These are phyloP conservation scores for Charina bottae DNA, from an alignment of 2,113 vertebrate genomes.

Conservation along the genomic window DNA sequence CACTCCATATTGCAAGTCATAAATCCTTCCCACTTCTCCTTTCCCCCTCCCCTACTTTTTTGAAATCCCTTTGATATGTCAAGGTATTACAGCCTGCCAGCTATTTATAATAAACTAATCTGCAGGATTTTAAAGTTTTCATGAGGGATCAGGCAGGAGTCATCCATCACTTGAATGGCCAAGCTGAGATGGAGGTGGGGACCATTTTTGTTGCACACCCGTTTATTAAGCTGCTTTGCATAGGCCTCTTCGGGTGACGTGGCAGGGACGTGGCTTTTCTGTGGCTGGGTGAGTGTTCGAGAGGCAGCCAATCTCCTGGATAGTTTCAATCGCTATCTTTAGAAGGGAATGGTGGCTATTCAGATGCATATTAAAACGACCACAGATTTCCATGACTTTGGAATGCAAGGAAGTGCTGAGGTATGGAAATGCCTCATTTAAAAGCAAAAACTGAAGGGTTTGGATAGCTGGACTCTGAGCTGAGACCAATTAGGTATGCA, in stretches of 20 bases:
- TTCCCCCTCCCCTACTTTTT: neutral
- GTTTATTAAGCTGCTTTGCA: neutral
- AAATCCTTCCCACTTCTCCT: neutral
- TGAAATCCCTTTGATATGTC: rapidly evolving
- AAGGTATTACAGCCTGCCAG: neutral
- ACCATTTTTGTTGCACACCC: neutral
- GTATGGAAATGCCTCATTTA: slow-evolving; percentile 50
- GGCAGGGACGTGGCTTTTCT: rapidly evolving
- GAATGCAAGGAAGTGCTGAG: slow-evolving; percentile 53
- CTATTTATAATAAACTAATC: neutral
- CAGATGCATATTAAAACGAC: neutral
- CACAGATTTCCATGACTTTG: slow-evolving; percentile 5
- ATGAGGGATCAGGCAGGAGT: neutral
- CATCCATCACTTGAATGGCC: slow-evolving; percentile 24
- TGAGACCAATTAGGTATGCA: slow-evolving; percentile 29
- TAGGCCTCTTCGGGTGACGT: neutral
- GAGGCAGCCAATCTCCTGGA: rapidly evolving
- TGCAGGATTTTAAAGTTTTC: neutral
- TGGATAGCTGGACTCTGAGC: slow-evolving; percentile 34
- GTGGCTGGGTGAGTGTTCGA: neutral
- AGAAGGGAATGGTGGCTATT: neutral
- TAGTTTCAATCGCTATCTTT: rapidly evolving
- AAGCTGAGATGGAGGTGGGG: neutral
- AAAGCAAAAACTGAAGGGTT: slow-evolving; percentile 15
- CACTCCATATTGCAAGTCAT: neutral